phyloP scores from a whole-genome alignment of 2,888 invertebrate genomes.

The Hemicrepidius hirtus region DNA sequence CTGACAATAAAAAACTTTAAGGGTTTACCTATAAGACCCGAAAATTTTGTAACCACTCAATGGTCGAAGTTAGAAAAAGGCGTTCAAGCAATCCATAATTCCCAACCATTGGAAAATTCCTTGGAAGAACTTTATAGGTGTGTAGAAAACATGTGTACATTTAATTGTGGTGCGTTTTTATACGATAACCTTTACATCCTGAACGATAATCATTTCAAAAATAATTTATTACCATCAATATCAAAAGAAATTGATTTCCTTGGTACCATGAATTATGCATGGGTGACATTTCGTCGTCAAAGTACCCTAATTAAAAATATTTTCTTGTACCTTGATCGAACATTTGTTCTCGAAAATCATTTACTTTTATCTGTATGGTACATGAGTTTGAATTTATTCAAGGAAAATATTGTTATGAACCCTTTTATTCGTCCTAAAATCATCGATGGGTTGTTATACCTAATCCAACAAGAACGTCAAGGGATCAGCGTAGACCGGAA shows the following conservation, averaged over 20 bases:
- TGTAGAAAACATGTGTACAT: constrained; percentile 96
- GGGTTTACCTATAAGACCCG: constrained; percentile 16
- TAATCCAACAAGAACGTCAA: constrained; percentile 92
- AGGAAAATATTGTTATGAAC: constrained; percentile 91
- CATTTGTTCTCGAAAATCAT: constrained; percentile 94
- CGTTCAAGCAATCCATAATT: constrained; percentile 52
- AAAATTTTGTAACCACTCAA: constrained; percentile 26
- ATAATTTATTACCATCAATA: constrained; percentile 89
- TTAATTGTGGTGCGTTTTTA: constrained; percentile 91
- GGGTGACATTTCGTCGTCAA: constrained; percentile 95
- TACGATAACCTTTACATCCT: constrained; percentile 89
- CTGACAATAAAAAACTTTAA: constrained; percentile 42
- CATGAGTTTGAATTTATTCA: constrained; percentile 94
- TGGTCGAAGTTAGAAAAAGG: constrained; percentile 51
- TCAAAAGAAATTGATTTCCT: constrained; percentile 91
- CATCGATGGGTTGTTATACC: constrained; percentile 89
- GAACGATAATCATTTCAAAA: constrained; percentile 89
- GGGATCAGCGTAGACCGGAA: constrained; percentile 92
- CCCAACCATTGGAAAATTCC: constrained; percentile 74
- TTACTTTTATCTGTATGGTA: constrained; percentile 96
- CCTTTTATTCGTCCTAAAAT: constrained; percentile 89
- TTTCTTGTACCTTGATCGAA: constrained; percentile 95
- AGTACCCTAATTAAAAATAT: constrained; percentile 98
- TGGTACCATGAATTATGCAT: constrained; percentile 91
- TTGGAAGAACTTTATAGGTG: constrained; percentile 95